Evolutionary conservation across 1,140 invertebrate genomes (phyloP), one percentile per base, ranked within the genome.

Genomic region (Drosophila subpulchrella): DNA sequence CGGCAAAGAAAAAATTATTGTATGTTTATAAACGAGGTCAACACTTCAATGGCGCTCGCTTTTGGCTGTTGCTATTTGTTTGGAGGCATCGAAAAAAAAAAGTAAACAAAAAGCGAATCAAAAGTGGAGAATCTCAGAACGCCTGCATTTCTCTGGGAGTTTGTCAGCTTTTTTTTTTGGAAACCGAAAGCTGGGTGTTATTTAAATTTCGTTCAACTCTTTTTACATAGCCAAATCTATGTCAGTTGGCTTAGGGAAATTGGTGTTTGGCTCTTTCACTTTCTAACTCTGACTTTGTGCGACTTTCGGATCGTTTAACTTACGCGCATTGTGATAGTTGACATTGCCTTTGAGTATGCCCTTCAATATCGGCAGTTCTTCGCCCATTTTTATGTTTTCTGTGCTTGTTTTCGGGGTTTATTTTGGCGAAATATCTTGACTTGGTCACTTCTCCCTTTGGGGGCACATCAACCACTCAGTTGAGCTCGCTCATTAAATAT

Each of bases 241-340:
- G 61, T 74, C 77, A 76, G 39, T 36, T 36, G 57, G 53, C 44
- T 56, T 62, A 61, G 66, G 50, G 42, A 58, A 78, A 65, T 47
- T 58, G 11, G 32, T 46, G 41, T 4, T 46, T 17, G 24, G n/a
- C 47, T 76, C 56, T 73, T 47, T 68, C 58, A 51, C 38, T 70
- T 47, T 82, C 60, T 65, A 36, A 47, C 24, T 44, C 32, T 11
- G 2, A 27, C 6, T 56, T 42, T 59, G 11, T 55, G 44, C 56
- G 15, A 46, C 17, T 57, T 50, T 76, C 30, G 51, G 32, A 38
- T 39, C n/a, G 54, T 48, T 44, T 10, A 94, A 97, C 96, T 93
- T 97, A 97, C 96, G 96, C 94, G 96, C 96, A 95, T 97, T 97
- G 92, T 97, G 96, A 93, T 97, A 97, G 93, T 96, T 96, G 91